These are phyloP conservation scores for Maconellicoccus hirsutus DNA, from an alignment of 1,140 invertebrate genomes.

Conservation along the genomic window DNA sequence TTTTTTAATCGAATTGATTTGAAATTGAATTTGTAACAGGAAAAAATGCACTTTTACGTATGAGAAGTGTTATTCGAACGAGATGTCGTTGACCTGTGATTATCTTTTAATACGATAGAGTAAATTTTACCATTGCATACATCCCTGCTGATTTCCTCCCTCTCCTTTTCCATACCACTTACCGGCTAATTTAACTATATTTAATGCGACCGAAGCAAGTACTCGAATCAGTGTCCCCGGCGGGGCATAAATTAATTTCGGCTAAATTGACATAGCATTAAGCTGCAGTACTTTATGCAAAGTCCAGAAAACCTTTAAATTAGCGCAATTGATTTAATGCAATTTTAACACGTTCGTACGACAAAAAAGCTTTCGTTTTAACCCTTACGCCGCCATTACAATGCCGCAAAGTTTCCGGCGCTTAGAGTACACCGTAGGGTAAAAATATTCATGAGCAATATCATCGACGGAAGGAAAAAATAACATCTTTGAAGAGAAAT, in stretches of 20 bases:
- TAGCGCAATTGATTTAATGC: conserved; percentile 9
- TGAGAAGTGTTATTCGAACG: too few relatives aligned
- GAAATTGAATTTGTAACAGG: too few relatives aligned
- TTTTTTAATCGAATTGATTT: too few relatives aligned
- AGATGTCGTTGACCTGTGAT: too few relatives aligned
- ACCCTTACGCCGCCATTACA: background rate
- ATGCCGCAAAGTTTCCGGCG: too few relatives aligned
- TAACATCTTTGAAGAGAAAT: background rate
- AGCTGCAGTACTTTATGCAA: background rate
- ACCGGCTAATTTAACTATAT: background rate
- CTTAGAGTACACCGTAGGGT: too few relatives aligned
- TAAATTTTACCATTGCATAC: too few relatives aligned
- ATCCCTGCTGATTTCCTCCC: too few relatives aligned
- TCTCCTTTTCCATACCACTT: background rate
- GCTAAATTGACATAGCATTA: background rate
- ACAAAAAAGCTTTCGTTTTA: background rate
- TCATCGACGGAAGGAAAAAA: background rate
- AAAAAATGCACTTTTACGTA: too few relatives aligned
- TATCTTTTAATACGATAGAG: too few relatives aligned
- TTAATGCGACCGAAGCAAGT: background rate
- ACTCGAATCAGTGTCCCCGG: background rate
- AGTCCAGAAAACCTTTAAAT: background rate
- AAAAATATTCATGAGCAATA: background rate
- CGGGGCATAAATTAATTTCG: background rate
- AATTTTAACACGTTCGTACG: background rate